These are phyloP conservation scores for Actenoides lindsayi DNA, from an alignment of 2,113 vertebrate species.

Conservation along the genomic window DNA sequence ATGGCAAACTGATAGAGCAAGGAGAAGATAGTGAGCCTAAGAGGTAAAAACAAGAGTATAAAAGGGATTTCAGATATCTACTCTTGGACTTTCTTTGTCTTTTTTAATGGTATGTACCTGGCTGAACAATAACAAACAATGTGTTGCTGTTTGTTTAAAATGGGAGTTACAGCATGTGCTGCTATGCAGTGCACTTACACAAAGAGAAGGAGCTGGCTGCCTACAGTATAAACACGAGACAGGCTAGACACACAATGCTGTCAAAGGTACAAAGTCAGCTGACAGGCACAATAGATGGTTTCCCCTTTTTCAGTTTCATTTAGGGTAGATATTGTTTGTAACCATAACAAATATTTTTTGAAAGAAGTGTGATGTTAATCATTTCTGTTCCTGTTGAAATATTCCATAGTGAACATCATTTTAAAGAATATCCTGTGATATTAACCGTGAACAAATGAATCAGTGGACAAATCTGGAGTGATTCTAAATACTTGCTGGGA, in stretches of 20 bases:
- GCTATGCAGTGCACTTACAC: neutral
- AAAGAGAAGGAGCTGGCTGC: neutral
- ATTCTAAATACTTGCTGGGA: neutral
- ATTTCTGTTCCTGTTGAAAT: neutral
- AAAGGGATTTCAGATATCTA: neutral
- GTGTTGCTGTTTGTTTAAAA: neutral
- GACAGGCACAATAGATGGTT: neutral
- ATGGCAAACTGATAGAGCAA: neutral
- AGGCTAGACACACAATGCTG: neutral
- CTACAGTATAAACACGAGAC: neutral
- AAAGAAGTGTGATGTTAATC: neutral
- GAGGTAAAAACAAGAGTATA: neutral
- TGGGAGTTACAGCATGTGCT: neutral
- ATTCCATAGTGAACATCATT: neutral
- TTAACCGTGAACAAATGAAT: neutral
- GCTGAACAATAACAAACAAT: accelerated
- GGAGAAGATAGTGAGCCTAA: neutral
- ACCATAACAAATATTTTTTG: neutral
- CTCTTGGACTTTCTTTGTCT: neutral
- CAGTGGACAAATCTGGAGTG: neutral
- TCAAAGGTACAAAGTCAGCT: neutral
- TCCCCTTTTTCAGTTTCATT: neutral
- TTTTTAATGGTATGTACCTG: neutral
- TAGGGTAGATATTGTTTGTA: neutral
- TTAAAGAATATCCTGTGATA: neutral